Base-by-base conservation (phyloP, 1,140 invertebrate species). In the Nephotettix cincticeps region DNA sequence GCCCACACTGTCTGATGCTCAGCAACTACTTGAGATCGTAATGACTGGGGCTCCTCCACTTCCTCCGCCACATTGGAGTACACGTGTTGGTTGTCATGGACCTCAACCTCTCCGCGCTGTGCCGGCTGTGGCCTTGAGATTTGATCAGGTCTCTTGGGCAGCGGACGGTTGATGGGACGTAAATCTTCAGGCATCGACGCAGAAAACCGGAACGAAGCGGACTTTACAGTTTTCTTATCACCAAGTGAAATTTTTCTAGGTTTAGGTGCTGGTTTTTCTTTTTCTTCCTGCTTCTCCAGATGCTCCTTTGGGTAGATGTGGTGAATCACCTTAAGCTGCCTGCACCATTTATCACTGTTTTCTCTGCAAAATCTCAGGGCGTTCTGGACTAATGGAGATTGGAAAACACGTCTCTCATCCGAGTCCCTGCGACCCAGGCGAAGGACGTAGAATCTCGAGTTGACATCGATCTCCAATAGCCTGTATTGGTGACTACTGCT, bases 391-490 rank as follows among this genome's bases (percentile, higher is more conserved):
- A 54, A 63, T 19, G 70, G 58, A 14, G 71, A 72, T 14, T 73
- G 69, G 30, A 74, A 74, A 21, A 74, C 28, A 23, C 71, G 61
- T 43, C 65, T 28, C 43, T 74, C 73, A 51, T 74, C 72, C 3
- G 63, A 29, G 6, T 73, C 72, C n/a, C 69, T 21, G 14, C 40
- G 67, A 29, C 70, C 56, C 1, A 67, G 36, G 23, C 66, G 47
- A 4, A 70, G 36, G 14, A 74, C 69, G 30, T 65, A 72, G 40
- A 74, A 74, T 32, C 70, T 72, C 6, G 72, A 75, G 45, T 73
- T 75, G 19, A 76, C 63, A 66, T 77, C 76, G 19, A 77, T 74
- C 73, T 77, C 76, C 9, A 77, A 65, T 27, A 77, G 68, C 30
- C 72, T 51, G 45, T 56, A 71, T 43, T 73, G 67, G 17, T 25